Evolutionary conservation across 2,888 invertebrate genomes (phyloP).

Genomic region (Drosophila flavopinicola): DNA sequence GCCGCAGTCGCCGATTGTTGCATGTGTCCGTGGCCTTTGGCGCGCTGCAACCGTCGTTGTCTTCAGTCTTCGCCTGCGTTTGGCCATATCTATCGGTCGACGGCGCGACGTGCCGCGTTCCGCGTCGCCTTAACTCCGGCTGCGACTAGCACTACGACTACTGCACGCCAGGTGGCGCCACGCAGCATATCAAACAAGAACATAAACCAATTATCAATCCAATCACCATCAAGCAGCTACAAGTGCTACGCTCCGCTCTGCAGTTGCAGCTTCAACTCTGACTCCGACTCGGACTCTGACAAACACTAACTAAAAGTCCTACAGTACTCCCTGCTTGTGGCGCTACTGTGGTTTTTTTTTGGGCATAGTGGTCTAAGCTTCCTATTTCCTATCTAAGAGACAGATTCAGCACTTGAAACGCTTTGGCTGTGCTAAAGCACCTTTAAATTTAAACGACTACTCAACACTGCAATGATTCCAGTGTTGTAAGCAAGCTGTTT

Average conservation of each 20-base stretch:
- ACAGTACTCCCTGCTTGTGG: background rate
- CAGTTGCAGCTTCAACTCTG: constrained; percentile 6
- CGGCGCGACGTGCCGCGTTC: constrained; percentile 66
- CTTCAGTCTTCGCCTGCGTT: constrained; percentile 73
- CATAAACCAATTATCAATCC: constrained; percentile 3
- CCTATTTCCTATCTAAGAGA: too few relatives aligned
- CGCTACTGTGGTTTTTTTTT: too few relatives aligned
- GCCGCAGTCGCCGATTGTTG: constrained; percentile 62
- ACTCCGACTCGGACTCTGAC: background rate
- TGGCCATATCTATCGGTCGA: constrained; percentile 77
- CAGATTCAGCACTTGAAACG: too few relatives aligned
- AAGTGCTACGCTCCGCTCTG: constrained; percentile 5
- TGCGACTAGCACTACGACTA: background rate
- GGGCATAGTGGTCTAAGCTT: too few relatives aligned
- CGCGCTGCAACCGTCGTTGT: constrained; percentile 72
- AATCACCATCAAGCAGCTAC: constrained; percentile 13
- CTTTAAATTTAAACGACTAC: too few relatives aligned
- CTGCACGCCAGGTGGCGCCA: constrained; percentile 59
- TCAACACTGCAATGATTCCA: too few relatives aligned
- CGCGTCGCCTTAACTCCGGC: constrained; percentile 40
- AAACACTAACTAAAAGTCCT: background rate
- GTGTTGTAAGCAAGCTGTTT: too few relatives aligned
- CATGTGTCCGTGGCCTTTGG: constrained; percentile 73
- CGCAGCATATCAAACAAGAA: constrained; percentile 21
- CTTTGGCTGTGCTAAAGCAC: too few relatives aligned